Percentiles rank a stretch among this genome's conserved stretches.
Conservation (phyloP, 2,888 invertebrate genomes). For the Blastobasis lacticolella region DNA sequence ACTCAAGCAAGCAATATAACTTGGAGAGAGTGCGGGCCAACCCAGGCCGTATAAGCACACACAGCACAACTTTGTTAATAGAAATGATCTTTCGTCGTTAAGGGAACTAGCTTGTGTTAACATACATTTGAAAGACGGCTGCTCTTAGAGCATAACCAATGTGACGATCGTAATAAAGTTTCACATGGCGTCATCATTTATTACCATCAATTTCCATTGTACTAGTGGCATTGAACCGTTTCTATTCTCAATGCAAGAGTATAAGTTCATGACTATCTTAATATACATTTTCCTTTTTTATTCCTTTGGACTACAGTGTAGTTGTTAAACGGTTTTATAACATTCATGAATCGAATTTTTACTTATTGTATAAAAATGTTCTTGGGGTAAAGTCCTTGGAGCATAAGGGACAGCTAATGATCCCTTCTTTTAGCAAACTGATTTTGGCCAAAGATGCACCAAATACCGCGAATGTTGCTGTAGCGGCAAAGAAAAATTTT, state of each 20-base stretch:
- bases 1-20: conserved; percentile 6
- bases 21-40: conserved; percentile 1
- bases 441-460: too few species aligned
- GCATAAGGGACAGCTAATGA: too few species aligned
- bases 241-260: background rate
- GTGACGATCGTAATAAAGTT: background rate
- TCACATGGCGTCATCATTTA: background rate
- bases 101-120: background rate
- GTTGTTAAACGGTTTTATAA: too few species aligned
- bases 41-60: conserved; percentile 1
- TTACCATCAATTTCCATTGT: background rate
- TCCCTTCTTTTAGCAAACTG: too few species aligned
- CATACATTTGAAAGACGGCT: background rate
- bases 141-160: background rate
- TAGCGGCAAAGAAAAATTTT: too few species aligned
- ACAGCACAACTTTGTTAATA: conserved; percentile 6
- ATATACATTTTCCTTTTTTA: background rate
- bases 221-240: background rate
- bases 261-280: background rate
- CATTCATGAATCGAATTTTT: too few species aligned
- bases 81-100: conserved; percentile 7
- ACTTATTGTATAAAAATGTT: too few species aligned
- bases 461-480: too few species aligned
- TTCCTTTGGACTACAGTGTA: background rate
- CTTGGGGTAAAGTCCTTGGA: too few species aligned